phyloP scores from a whole-genome alignment of 2,888 invertebrate genomes.

The Tiliacea citrago region DNA sequence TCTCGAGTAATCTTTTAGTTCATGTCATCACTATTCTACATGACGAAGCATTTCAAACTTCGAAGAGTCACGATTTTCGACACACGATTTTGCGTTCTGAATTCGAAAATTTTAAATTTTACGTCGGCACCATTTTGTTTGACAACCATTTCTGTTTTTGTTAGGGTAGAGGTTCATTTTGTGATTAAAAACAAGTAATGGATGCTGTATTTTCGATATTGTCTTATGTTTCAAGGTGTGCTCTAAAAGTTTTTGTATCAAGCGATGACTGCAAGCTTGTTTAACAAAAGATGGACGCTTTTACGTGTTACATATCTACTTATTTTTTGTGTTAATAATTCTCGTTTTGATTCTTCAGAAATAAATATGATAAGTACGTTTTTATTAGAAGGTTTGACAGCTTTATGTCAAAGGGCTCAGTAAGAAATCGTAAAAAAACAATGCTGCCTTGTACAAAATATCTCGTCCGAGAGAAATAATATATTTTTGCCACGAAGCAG shows the following conservation, averaged over 20 bases:
- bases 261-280: slow-evolving; percentile 36
- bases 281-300: slow-evolving; percentile 44
- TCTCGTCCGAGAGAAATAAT: not conserved
- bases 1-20: slow-evolving; percentile 31
- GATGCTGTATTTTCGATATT: not conserved
- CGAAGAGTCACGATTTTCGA: slow-evolving; percentile 49
- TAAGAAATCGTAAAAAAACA: not conserved
- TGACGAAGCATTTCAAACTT: slow-evolving; percentile 43
- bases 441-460: not conserved
- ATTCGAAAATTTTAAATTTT: slow-evolving; percentile 23
- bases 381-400: not conserved
- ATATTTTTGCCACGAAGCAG: not conserved
- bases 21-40: slow-evolving; percentile 58
- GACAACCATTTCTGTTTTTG: slow-evolving; percentile 3
- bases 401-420: not conserved
- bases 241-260: slow-evolving; percentile 21
- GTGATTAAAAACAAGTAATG: slow-evolving; percentile 1
- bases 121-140: not conserved
- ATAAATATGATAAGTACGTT: slow-evolving; percentile 12
- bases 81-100: slow-evolving; percentile 41
- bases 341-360: not conserved
- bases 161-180: rapidly evolving
- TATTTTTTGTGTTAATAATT: slow-evolving; percentile 16
- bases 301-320: slow-evolving; percentile 27
- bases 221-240: not conserved